These are phyloP conservation scores for Agrochola lota DNA, from an alignment of 2,888 invertebrate species.

Conservation along the genomic window DNA sequence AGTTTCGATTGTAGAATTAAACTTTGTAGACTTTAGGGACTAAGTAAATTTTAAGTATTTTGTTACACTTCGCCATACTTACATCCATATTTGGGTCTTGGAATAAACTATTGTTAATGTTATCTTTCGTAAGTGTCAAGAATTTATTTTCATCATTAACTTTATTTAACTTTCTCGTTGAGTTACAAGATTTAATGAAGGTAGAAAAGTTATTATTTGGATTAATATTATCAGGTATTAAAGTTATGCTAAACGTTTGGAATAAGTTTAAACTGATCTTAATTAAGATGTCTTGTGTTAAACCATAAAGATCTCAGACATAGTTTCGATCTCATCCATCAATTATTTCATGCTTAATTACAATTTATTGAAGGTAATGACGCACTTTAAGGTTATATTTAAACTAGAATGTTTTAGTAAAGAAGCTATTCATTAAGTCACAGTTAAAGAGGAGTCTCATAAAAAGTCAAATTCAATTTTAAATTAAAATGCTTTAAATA, in stretches of 20 bases:
- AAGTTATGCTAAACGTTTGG: conserved; percentile 10
- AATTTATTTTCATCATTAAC: neutral
- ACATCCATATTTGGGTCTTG: conserved; percentile 36
- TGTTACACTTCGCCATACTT: conserved; percentile 19
- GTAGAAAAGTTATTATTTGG: neutral
- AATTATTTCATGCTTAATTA: conserved; percentile 1
- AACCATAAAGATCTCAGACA: conserved; percentile 1
- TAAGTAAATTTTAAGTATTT: conserved; percentile 31
- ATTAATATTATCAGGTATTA: neutral
- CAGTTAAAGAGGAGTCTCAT: neutral
- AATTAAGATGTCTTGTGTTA: neutral
- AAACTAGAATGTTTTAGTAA: neutral
- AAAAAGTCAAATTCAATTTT: conserved; percentile 15
- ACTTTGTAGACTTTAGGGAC: conserved; percentile 43
- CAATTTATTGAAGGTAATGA: neutral
- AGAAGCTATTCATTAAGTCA: neutral
- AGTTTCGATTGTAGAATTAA: conserved; percentile 54
- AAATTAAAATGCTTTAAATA: conserved; percentile 46
- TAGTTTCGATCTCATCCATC: conserved; percentile 19
- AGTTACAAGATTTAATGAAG: neutral
- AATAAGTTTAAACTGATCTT: neutral
- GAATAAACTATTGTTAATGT: conserved; percentile 27
- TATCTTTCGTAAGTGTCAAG: neutral
- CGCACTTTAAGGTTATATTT: neutral
- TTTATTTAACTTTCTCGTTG: neutral